phyloP scores from a whole-genome alignment of 2,113 vertebrate species.

The Pholis gunnellus region DNA sequence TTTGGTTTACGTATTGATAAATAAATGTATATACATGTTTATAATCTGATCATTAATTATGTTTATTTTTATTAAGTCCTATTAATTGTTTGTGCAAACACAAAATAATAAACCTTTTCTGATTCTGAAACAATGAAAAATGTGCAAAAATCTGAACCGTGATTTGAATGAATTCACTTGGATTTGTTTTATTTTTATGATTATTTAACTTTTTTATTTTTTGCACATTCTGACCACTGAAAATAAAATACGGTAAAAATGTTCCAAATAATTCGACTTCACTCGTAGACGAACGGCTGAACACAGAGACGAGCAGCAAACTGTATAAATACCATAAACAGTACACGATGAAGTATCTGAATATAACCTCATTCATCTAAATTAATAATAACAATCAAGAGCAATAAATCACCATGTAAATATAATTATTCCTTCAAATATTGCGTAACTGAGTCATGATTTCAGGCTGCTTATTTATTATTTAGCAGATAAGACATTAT shows the following conservation, averaged over 20 bases:
- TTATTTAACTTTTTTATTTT: no score
- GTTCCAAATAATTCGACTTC: background rate
- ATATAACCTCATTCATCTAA: background rate
- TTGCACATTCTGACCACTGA: no score
- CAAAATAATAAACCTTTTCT: no score
- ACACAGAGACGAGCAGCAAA: background rate
- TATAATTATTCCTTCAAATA: background rate
- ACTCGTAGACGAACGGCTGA: no score
- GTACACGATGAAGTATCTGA: background rate
- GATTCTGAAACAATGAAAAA: no score
- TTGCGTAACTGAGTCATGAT: background rate
- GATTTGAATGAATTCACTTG: no score
- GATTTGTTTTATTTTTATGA: no score
- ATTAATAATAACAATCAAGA: background rate
- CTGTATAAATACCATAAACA: background rate
- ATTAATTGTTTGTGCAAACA: no score
- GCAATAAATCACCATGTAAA: background rate
- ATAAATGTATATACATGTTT: no score
- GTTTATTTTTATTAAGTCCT: background rate
- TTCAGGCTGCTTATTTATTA: conserved; percentile 4
- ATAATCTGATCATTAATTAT: background rate
- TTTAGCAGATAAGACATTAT: conserved; percentile 24
- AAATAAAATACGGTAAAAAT: background rate
- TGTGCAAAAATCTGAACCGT: no score
- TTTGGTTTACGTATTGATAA: background rate